Evolutionary conservation across 2,113 vertebrate genomes (phyloP).

Genomic region (Nibea coibor): DNA sequence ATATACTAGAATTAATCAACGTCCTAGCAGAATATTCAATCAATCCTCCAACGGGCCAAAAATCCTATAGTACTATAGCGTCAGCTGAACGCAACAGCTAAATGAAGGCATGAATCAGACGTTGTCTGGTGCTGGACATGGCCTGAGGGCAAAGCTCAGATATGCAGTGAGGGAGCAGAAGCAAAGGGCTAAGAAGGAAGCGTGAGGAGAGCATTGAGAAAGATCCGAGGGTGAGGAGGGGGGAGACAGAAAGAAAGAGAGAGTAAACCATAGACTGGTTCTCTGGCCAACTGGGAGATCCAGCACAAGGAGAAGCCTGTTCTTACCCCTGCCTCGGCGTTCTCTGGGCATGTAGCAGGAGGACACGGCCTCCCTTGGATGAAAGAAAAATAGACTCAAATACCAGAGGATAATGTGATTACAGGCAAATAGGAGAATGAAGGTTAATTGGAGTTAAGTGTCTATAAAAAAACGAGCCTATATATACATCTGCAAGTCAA

Average conservation of each 20-base stretch:
- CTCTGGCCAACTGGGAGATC: conserved; percentile 50
- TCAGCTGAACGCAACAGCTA: conserved; percentile 43
- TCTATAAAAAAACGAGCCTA: conserved; percentile 54
- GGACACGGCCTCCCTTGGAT: conserved; percentile 48
- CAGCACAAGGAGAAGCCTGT: conserved; percentile 79
- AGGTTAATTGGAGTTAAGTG: conserved; percentile 83
- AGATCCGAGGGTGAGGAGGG: conserved; percentile 14
- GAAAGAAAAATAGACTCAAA: conserved; percentile 70
- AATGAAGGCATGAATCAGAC: conserved; percentile 67
- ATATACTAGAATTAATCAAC: conserved; percentile 16
- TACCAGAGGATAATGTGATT: conserved; percentile 81
- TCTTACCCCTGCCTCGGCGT: conserved; percentile 36
- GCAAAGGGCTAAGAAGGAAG: conserved; percentile 35
- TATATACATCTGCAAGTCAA: conserved; percentile 49
- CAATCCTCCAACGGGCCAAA: conserved; percentile 7
- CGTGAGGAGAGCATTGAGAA: conserved; percentile 24
- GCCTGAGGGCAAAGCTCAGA: conserved; percentile 63
- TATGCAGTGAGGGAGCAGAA: conserved; percentile 52
- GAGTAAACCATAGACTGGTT: conserved; percentile 25
- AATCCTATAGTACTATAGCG: conserved; percentile 6
- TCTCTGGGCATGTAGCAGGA: conserved; percentile 49
- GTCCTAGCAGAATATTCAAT: conserved; percentile 35
- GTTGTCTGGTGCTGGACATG: conserved; percentile 58
- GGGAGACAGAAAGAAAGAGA: conserved; percentile 15
- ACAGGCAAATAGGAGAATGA: conserved; percentile 69